A percentile compares a stretch with the other conserved stretches of the same genome.
Evolutionary conservation across 2,888 invertebrate species (phyloP).

Genomic region (Dynastes maya): DNA sequence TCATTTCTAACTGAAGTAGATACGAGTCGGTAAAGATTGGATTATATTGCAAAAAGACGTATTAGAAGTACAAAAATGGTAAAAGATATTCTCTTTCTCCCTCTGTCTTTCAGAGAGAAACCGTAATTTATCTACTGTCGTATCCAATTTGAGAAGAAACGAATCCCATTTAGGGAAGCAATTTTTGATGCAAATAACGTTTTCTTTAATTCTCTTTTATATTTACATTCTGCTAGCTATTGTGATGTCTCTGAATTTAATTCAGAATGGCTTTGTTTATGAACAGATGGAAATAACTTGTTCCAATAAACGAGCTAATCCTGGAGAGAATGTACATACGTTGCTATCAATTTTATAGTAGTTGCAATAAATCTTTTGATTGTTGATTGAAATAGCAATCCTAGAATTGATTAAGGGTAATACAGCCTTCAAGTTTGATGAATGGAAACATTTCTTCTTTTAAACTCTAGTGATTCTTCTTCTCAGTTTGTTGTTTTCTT

Average conservation of each 20-base stretch:
- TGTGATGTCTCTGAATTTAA: constrained; percentile 14
- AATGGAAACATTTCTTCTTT: too few species aligned
- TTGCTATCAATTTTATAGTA: too few species aligned
- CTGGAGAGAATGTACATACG: too few species aligned
- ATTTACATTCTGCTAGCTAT: constrained; percentile 14
- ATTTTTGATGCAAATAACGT: constrained; percentile 38
- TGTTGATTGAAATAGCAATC: too few species aligned
- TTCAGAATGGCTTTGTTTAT: constrained; percentile 18
- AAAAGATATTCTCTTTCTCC: constrained; percentile 27
- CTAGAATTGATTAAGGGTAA: too few species aligned
- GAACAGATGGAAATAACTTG: constrained; percentile 13
- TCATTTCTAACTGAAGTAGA: constrained; percentile 46
- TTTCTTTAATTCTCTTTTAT: constrained; percentile 30
- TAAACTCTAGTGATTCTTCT: too few species aligned
- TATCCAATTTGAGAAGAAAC: constrained; percentile 27
- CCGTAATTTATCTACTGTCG: constrained; percentile 42
- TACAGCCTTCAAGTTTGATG: too few species aligned
- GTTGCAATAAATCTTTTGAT: too few species aligned
- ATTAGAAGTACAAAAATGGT: constrained; percentile 38
- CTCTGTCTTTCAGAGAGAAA: constrained; percentile 14
- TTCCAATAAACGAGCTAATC: not conserved
- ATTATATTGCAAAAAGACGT: constrained; percentile 43
- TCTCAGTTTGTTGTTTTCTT: too few species aligned
- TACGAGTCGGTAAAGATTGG: constrained; percentile 46
- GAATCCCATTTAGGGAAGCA: constrained; percentile 23